These are phyloP conservation scores for Brenthis daphne DNA, from an alignment of 2,888 invertebrate genomes.

Conservation along the genomic window DNA sequence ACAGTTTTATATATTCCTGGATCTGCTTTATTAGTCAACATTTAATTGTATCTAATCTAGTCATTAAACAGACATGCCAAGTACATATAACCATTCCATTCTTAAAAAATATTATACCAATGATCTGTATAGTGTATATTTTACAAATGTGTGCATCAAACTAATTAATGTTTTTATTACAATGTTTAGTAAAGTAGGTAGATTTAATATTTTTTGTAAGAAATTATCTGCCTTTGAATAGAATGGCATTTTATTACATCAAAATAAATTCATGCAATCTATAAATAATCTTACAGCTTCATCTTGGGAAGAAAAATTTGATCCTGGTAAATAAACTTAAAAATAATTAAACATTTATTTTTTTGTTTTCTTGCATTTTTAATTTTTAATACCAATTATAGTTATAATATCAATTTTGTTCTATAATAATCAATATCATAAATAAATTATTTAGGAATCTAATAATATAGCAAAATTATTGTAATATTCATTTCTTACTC, in stretches of 20 bases:
- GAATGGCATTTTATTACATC: slow-evolving; percentile 49
- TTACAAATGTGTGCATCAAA: not conserved
- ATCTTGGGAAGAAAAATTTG: slow-evolving; percentile 46
- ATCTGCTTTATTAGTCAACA: slow-evolving; percentile 21
- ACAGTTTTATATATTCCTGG: slow-evolving; percentile 10
- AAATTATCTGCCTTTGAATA: slow-evolving; percentile 43
- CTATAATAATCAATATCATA: no score
- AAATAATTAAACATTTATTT: slow-evolving; percentile 35
- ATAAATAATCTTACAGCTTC: slow-evolving; percentile 53
- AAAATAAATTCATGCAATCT: slow-evolving; percentile 45
- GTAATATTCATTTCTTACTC: no score
- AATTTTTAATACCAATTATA: not conserved
- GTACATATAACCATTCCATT: slow-evolving; percentile 39
- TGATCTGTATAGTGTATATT: not conserved
- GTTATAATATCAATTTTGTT: not conserved
- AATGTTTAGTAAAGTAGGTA: slow-evolving; percentile 4
- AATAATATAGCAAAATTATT: no score
- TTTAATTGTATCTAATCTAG: slow-evolving; percentile 10
- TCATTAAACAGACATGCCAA: slow-evolving; percentile 36
- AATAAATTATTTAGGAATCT: no score
- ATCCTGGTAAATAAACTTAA: slow-evolving; percentile 45
- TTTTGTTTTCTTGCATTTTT: slow-evolving; percentile 19
- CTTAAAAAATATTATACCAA: slow-evolving; percentile 8
- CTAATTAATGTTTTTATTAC: not conserved
- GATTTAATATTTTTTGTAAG: not conserved